Percentiles rank a stretch among this genome's conserved stretches.
Conservation (phyloP, 2,113 vertebrate genomes). For the Malurus melanocephalus region DNA sequence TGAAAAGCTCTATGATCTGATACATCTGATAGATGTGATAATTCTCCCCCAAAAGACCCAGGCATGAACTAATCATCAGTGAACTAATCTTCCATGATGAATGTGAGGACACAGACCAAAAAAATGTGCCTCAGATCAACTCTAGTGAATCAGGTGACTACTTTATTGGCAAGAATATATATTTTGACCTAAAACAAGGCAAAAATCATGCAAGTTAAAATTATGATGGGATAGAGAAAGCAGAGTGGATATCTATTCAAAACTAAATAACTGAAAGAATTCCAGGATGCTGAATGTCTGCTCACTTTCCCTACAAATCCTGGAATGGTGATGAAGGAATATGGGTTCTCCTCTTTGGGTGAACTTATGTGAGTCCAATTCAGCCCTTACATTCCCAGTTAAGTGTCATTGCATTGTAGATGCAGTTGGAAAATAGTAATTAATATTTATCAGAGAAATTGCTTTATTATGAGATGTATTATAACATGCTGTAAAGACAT, state of each 20-base stretch:
- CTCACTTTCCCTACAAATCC: background rate
- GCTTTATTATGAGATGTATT: constrained; percentile 7
- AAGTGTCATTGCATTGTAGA: background rate
- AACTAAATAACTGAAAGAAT: background rate
- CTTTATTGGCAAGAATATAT: background rate
- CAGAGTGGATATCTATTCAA: background rate
- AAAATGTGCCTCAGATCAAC: background rate
- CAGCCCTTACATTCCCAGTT: background rate
- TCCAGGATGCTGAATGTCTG: background rate
- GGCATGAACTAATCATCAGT: background rate
- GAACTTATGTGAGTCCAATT: background rate
- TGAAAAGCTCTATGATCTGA: background rate
- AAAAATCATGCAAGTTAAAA: background rate
- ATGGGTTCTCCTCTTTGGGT: background rate
- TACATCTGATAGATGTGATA: background rate
- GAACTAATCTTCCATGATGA: background rate
- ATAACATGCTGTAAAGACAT: constrained; percentile 11
- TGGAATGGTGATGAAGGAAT: background rate
- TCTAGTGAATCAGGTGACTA: background rate
- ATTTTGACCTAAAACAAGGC: background rate
- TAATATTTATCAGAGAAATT: constrained; percentile 13
- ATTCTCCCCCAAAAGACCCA: background rate
- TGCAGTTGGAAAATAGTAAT: background rate
- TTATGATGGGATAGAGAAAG: background rate
- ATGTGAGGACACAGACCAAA: background rate